Evolutionary conservation across 2,888 invertebrate genomes (phyloP).

Genomic region (Nephrotoma appendiculata): DNA sequence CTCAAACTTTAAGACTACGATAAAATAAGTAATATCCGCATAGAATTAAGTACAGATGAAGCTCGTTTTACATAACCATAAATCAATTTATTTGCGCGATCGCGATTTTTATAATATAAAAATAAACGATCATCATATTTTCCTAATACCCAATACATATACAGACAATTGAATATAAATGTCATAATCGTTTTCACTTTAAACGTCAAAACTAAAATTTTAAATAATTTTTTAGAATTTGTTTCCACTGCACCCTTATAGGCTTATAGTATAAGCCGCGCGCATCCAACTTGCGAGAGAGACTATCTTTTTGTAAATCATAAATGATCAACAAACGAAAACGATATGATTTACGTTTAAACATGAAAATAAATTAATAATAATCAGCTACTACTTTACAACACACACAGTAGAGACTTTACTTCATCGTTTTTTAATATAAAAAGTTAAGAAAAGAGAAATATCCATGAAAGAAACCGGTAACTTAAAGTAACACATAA

Average conservation of each 20-base stretch:
- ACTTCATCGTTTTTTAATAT: neutral
- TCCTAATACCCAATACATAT: neutral
- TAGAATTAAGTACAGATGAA: no score
- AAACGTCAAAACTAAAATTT: neutral
- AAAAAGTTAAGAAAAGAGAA: neutral
- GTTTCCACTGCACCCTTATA: neutral
- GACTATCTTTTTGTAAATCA: neutral
- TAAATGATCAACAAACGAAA: conserved; percentile 3
- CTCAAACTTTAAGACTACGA: no score
- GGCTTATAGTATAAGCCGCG: neutral
- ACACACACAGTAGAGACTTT: neutral
- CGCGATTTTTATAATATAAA: neutral
- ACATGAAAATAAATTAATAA: conserved; percentile 7
- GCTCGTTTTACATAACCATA: no score
- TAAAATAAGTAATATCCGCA: no score
- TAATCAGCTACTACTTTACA: conserved; percentile 7
- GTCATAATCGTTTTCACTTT: neutral
- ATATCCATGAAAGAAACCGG: conserved; percentile 4
- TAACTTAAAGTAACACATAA: conserved; percentile 1
- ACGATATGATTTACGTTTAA: conserved; percentile 6
- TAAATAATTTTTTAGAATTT: neutral
- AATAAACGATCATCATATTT: neutral
- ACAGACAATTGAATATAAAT: neutral
- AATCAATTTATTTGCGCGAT: neutral
- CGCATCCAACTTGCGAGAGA: neutral